These are phyloP conservation scores for Babyrousa celebensis DNA, from an alignment of 2,797 vertebrate genomes.

Conservation along the genomic window DNA sequence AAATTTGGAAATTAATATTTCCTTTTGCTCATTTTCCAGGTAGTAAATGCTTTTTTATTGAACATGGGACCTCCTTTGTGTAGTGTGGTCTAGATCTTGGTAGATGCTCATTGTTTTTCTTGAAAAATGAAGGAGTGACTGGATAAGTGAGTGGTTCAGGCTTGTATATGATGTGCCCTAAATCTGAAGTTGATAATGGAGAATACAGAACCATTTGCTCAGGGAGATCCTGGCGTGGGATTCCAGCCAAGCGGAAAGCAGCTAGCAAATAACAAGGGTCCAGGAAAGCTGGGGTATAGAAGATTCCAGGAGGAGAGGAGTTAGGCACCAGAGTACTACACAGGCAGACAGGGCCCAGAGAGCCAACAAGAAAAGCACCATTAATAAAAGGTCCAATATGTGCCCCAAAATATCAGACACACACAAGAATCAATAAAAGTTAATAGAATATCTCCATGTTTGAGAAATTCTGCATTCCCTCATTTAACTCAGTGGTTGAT, in stretches of 20 bases:
- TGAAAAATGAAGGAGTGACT: not conserved
- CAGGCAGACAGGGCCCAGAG: not conserved
- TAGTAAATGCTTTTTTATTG: not conserved
- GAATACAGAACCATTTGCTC: not conserved
- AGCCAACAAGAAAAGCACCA: not conserved
- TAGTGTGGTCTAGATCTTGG: not conserved
- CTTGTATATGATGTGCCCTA: not conserved
- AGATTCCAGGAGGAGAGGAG: accelerated
- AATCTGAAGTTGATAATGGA: not conserved
- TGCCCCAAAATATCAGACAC: not conserved
- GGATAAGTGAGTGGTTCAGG: not conserved
- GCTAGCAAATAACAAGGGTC: not conserved
- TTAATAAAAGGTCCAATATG: too few relatives aligned
- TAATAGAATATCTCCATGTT: too few relatives aligned
- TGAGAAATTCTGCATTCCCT: not conserved
- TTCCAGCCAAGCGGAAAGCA: not conserved
- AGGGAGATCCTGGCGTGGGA: not conserved
- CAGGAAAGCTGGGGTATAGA: not conserved
- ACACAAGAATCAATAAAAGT: not conserved
- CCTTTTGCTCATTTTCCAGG: not conserved
- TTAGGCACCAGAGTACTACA: not conserved
- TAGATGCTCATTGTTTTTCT: not conserved
- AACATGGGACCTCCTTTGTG: not conserved
- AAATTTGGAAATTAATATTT: not conserved
- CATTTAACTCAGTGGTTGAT: not conserved